Evolutionary conservation across 2,888 invertebrate species (phyloP).

Genomic region (Himalopsyche anomala): DNA sequence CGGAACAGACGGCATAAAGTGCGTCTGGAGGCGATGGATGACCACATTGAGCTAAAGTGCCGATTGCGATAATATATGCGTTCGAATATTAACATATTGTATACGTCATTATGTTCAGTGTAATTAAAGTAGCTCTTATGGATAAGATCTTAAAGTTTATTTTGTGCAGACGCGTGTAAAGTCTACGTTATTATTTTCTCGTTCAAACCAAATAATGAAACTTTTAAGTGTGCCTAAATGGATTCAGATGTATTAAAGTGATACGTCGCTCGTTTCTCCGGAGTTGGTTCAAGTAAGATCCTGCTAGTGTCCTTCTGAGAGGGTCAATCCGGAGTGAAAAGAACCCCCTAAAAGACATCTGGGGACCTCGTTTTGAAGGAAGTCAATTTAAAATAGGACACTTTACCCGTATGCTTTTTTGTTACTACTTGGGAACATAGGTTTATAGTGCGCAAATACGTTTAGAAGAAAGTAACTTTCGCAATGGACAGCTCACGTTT

Average conservation of each 20-base stretch:
- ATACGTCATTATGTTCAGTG: too few species aligned
- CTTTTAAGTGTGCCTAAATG: too few species aligned
- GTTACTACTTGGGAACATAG: conserved; percentile 19
- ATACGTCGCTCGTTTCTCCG: not conserved
- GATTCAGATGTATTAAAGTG: not conserved
- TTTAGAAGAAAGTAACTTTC: not conserved
- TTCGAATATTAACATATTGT: too few species aligned
- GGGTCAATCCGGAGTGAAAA: conserved; percentile 18
- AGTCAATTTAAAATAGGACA: conserved; percentile 34
- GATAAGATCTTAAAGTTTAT: too few species aligned
- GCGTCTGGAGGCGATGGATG: too few species aligned
- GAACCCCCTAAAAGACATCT: conserved; percentile 25
- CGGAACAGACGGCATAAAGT: too few species aligned
- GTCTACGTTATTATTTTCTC: too few species aligned
- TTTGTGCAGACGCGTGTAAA: too few species aligned
- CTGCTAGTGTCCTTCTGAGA: not conserved
- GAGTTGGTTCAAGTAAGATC: not conserved
- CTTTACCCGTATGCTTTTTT: conserved; percentile 22
- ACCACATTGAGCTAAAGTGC: too few species aligned
- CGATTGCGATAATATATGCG: too few species aligned
- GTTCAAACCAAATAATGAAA: too few species aligned
- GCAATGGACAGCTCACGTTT: not conserved
- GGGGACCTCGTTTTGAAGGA: conserved; percentile 32
- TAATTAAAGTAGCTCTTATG: too few species aligned
- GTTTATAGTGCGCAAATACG: conserved; percentile 34